Evolutionary conservation across 2,797 vertebrate genomes (phyloP).

Genomic region (Acrossocheilus wenchowensis): DNA sequence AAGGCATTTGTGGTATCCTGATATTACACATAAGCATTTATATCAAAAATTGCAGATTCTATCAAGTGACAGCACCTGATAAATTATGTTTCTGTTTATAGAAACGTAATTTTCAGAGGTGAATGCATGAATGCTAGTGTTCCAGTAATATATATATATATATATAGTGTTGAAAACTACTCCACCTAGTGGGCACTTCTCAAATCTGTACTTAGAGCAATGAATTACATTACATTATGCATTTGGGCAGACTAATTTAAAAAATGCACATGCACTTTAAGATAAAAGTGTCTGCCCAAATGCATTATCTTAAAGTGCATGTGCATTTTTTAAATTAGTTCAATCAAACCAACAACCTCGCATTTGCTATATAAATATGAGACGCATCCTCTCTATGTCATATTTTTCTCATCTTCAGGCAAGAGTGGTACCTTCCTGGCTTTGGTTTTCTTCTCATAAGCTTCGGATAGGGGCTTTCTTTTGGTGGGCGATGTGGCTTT

Average conservation of each 20-base stretch:
- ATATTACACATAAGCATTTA: constrained; percentile 42
- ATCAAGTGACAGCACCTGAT: neutral
- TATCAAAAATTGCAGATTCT: neutral
- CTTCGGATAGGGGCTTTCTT: constrained; percentile 90
- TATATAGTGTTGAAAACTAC: constrained; percentile 1
- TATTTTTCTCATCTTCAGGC: constrained; percentile 21
- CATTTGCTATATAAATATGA: neutral
- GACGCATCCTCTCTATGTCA: neutral
- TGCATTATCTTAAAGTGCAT: neutral
- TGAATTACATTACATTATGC: neutral
- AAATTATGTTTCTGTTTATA: neutral
- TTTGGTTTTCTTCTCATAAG: constrained; percentile 88
- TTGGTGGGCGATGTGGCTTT: constrained; percentile 86
- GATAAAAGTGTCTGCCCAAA: too few relatives aligned
- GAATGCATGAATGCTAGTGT: neutral
- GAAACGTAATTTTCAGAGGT: neutral
- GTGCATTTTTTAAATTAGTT: neutral
- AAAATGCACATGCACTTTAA: neutral
- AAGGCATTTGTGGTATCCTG: constrained; percentile 43
- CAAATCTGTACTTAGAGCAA: neutral
- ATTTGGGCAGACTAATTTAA: neutral
- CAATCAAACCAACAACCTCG: neutral
- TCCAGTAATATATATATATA: neutral
- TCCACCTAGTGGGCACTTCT: constrained; percentile 26
- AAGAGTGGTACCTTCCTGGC: constrained; percentile 84